Percentiles rank a stretch among this genome's conserved stretches.
Evolutionary conservation across 2,888 invertebrate genomes (phyloP).

Genomic region (Torymus tubicola): DNA sequence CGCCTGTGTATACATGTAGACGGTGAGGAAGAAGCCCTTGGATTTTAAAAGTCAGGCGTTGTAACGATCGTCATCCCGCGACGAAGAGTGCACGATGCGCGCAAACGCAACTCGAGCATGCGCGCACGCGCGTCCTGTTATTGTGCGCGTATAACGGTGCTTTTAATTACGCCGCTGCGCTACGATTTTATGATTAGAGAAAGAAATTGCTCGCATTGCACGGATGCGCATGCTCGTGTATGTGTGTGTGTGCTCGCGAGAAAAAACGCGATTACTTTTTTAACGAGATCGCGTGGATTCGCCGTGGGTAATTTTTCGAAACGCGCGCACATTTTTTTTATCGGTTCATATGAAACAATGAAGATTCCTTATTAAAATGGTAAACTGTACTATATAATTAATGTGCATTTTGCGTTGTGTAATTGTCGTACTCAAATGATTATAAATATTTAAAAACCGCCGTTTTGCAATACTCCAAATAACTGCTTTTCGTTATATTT

Average conservation of each 20-base stretch:
- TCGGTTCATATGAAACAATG: too few relatives aligned
- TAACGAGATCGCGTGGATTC: background rate
- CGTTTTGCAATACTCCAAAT: too few relatives aligned
- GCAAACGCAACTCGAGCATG: conserved; percentile 17
- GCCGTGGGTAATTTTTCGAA: too few relatives aligned
- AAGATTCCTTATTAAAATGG: too few relatives aligned
- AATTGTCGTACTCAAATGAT: too few relatives aligned
- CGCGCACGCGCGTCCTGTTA: conserved; percentile 51
- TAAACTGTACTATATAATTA: too few relatives aligned
- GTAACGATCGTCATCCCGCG: conserved; percentile 41
- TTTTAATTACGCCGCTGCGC: conserved; percentile 46
- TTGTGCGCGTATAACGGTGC: conserved; percentile 53
- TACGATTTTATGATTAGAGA: conserved; percentile 51
- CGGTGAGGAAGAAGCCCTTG: conserved; percentile 3
- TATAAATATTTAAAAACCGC: too few relatives aligned
- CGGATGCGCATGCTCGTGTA: too few relatives aligned
- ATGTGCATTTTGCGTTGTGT: too few relatives aligned
- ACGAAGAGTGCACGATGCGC: conserved; percentile 25
- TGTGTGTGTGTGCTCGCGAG: too few relatives aligned
- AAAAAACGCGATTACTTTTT: conserved; percentile 1
- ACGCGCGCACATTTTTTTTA: background rate
- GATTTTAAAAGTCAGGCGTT: conserved; percentile 36
- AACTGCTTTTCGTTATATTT: too few relatives aligned
- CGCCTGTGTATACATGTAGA: too few relatives aligned
- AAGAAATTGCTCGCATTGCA: conserved; percentile 27